These are phyloP conservation scores for Andrena haemorrhoa DNA, from an alignment of 2,888 invertebrate species.

Conservation along the genomic window DNA sequence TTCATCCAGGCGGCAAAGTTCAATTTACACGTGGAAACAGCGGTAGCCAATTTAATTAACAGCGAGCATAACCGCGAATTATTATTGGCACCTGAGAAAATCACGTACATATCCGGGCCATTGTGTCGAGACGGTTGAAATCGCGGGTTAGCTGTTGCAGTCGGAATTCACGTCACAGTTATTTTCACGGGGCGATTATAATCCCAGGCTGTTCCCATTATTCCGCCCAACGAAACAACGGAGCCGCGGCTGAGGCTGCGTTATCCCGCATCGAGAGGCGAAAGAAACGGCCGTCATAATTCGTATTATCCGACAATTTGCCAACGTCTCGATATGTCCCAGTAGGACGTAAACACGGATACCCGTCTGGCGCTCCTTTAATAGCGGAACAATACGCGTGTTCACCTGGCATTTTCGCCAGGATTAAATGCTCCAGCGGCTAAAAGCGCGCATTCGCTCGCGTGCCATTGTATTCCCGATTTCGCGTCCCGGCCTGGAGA, in stretches of 20 bases:
- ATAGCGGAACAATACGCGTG: constrained; percentile 46
- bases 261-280: background rate
- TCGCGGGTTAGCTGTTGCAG: constrained; percentile 19
- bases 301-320: constrained; percentile 9
- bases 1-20: background rate
- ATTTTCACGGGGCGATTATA: background rate
- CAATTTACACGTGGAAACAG: constrained; percentile 2
- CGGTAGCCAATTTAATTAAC: constrained; percentile 30
- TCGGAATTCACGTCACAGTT: constrained; percentile 12
- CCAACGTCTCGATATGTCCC: constrained; percentile 2
- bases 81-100: constrained; percentile 9
- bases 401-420: constrained; percentile 35
- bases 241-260: background rate
- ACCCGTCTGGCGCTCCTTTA: constrained; percentile 4
- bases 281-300: background rate
- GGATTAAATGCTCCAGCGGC: constrained; percentile 51
- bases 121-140: constrained; percentile 16
- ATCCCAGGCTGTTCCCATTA: background rate
- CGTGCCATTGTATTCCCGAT: constrained; percentile 50
- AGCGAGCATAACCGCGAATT: constrained; percentile 13
- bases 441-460: constrained; percentile 51
- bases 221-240: no score
- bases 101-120: background rate
- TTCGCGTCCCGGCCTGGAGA: constrained; percentile 26
- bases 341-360: constrained; percentile 23